Percentiles rank a stretch among this genome's conserved stretches.
Evolutionary conservation across 2,888 invertebrate genomes (phyloP).

Genomic region (Colletes collaris): DNA sequence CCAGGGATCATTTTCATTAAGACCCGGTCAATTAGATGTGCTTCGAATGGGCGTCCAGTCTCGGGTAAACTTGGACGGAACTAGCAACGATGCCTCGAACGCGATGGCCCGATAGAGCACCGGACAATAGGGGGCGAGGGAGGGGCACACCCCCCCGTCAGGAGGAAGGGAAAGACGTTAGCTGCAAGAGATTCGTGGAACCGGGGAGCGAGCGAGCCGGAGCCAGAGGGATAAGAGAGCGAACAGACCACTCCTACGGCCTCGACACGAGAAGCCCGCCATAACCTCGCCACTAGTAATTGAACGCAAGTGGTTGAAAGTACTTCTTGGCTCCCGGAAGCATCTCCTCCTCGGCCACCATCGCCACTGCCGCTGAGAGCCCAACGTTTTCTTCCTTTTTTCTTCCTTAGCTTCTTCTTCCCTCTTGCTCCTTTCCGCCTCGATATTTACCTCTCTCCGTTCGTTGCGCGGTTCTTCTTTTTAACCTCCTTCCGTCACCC

Average conservation of each 20-base stretch:
- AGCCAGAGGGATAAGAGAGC: constrained; percentile 44
- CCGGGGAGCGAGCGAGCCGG: constrained; percentile 17
- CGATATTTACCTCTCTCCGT: constrained; percentile 4
- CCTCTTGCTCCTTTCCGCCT: constrained; percentile 9
- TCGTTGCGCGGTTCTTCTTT: constrained; percentile 14
- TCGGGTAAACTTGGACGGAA: constrained; percentile 65
- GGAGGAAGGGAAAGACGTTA: constrained; percentile 30
- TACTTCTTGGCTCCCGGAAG: constrained; percentile 74
- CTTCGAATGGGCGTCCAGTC: constrained; percentile 68
- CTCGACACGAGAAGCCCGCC: constrained; percentile 74
- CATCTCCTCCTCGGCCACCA: constrained; percentile 65
- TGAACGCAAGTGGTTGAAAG: constrained; percentile 80
- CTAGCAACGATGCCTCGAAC: constrained; percentile 52
- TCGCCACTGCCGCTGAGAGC: constrained; percentile 50
- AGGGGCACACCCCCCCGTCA: too few relatives aligned
- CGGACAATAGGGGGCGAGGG: constrained; percentile 54
- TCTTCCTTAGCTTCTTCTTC: constrained; percentile 20
- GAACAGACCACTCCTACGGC: constrained; percentile 74
- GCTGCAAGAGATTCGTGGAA: constrained; percentile 32
- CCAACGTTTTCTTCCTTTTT: constrained; percentile 30
- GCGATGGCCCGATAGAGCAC: constrained; percentile 50
- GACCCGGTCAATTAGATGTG: constrained; percentile 75
- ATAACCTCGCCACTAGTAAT: constrained; percentile 79
- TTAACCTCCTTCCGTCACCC: constrained; percentile 35
- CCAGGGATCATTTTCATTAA: constrained; percentile 74